Evolutionary conservation across 2,888 invertebrate genomes (phyloP), one percentile per base, ranked within the genome.

Genomic region (Drosophila quinaria): DNA sequence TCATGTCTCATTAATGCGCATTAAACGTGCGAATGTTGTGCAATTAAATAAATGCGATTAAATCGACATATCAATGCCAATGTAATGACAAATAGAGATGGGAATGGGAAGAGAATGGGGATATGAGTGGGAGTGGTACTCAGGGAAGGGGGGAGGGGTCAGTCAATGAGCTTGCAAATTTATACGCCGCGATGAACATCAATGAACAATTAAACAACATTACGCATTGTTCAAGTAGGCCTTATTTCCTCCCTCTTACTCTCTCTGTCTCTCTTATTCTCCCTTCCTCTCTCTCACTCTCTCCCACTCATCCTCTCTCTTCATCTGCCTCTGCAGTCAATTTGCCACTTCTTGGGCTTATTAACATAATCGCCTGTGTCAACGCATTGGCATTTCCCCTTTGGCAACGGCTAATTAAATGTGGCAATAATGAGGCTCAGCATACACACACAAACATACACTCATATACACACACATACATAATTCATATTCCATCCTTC

Each of bases 41-140:
- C 86, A 86, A 86, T 87, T 87, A 86, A 86, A 86, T 86, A 83
- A 86, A 85, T 82, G 80, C 78, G 75, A 79, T 81, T 85, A 74
- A 86, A 80, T 74, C 77, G 70, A 67, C 80, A 67, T 85, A 71
- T 81, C 74, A 70, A 70, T 81, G 76, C 67, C 69, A 60, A 39
- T 55, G 58, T 65, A 80, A 77, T 46, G 47, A 73, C 63, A 54
- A 25, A 60, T 49, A 49, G 42, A 42, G 25, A 31, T 37, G 33
- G 15, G 55, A 39, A 25, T 15, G 29, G 44, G 13, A 41, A 1
- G 61, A 9, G 13, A 6, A 13, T 6, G 51, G 1, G 1, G 6
- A 17, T 37, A 11, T 4, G 11, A 4, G 17, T n/a, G 15, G 6
- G 3, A 25, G 22, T 29, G 29, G 29, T 1, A 29, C 8, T 29